These are phyloP conservation scores for Leucoraja ocellata DNA, from an alignment of 2,797 vertebrate genomes.

Conservation along the genomic window DNA sequence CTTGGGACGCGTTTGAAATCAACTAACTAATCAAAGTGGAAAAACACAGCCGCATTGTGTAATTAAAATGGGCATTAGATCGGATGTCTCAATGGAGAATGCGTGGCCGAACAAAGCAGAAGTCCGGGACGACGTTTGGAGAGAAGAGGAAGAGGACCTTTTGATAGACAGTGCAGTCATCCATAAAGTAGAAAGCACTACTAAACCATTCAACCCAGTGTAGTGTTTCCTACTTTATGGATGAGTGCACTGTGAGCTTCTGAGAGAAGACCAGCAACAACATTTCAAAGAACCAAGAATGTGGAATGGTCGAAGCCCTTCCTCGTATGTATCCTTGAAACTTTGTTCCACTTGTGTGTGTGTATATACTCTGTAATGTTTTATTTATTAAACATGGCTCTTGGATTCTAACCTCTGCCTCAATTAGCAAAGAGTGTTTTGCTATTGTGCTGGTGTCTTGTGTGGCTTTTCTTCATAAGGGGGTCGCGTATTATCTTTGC, in stretches of 20 bases:
- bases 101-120: slow-evolving; percentile 42
- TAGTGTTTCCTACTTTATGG: slow-evolving; percentile 99
- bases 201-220: slow-evolving; percentile 98
- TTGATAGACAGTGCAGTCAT: slow-evolving; percentile 98
- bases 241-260: slow-evolving; percentile 99
- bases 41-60: background rate
- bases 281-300: background rate
- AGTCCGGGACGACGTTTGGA: slow-evolving; percentile 40
- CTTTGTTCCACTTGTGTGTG: background rate
- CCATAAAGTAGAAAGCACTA: slow-evolving; percentile 99
- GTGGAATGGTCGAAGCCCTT: background rate
- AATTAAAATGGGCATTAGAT: background rate
- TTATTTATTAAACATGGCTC: background rate
- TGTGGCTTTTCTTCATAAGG: background rate
- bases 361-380: background rate
- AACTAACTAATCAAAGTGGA: background rate
- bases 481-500: background rate
- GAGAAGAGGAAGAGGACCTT: slow-evolving; percentile 45
- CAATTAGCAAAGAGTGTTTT: background rate
- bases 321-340: background rate
- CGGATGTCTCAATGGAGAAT: background rate
- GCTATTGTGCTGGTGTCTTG: slow-evolving; percentile 6
- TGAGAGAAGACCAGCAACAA: slow-evolving; percentile 53
- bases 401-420: background rate
- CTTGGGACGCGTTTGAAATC: background rate